These are phyloP conservation scores for Leucopsar rothschildi DNA, from an alignment of 2,113 vertebrate genomes.

Conservation along the genomic window DNA sequence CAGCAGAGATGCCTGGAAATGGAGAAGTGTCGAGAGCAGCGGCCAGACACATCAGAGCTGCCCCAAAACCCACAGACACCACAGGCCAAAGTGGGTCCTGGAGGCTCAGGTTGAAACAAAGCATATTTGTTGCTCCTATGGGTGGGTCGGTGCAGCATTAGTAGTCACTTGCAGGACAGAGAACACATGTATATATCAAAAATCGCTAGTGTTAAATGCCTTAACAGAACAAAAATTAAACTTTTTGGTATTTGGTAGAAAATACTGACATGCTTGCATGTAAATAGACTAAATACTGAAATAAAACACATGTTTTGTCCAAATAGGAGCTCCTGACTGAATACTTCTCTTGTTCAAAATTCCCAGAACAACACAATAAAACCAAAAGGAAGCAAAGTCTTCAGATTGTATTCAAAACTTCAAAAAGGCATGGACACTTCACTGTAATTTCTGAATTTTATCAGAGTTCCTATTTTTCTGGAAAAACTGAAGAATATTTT, in stretches of 20 bases:
- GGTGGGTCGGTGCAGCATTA: background rate
- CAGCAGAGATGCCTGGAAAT: background rate
- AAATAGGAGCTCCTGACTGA: background rate
- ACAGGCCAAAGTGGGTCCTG: background rate
- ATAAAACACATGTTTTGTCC: background rate
- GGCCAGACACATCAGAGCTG: too few species aligned
- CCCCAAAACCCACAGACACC: background rate
- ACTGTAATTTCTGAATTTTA: background rate
- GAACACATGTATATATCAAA: background rate
- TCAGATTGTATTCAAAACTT: background rate
- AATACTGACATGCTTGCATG: background rate
- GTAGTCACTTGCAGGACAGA: background rate
- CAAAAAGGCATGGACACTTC: background rate
- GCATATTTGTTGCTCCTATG: background rate
- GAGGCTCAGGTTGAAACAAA: background rate
- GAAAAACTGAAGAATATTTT: background rate
- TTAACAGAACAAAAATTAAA: background rate
- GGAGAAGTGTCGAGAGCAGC: fast-evolving
- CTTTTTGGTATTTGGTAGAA: background rate
- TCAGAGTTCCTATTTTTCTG: background rate
- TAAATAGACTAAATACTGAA: background rate
- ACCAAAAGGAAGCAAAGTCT: background rate
- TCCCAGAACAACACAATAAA: background rate
- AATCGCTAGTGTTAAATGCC: background rate
- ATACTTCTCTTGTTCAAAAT: background rate